Conservation (phyloP, 2,888 invertebrate species). For the Drosophila emarginata region DNA sequence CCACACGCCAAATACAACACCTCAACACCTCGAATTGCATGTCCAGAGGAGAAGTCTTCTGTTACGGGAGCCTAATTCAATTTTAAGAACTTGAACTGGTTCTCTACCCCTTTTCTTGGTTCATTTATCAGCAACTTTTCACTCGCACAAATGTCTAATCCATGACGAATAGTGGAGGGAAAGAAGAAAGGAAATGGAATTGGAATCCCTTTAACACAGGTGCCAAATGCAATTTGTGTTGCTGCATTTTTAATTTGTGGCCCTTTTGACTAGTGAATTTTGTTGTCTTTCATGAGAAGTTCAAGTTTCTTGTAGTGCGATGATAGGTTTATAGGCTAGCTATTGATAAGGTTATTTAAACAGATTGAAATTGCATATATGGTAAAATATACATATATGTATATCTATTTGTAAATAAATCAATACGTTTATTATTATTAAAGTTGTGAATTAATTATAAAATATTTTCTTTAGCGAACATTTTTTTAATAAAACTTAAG, state of each 20-base stretch:
- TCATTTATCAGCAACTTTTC: constrained; percentile 74
- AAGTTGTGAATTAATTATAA: too few relatives aligned
- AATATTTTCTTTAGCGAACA: too few relatives aligned
- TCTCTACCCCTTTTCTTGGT: constrained; percentile 24
- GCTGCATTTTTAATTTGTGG: constrained; percentile 74
- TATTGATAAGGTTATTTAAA: neutral
- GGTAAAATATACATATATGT: too few relatives aligned
- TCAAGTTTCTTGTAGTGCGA: constrained; percentile 53
- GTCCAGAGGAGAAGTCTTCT: constrained; percentile 41
- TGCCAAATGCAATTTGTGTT: constrained; percentile 76
- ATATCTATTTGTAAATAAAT: neutral
- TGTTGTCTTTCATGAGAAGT: constrained; percentile 51
- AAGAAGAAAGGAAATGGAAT: constrained; percentile 6
- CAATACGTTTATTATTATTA: neutral
- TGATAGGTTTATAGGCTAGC: constrained; percentile 3
- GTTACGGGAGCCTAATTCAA: constrained; percentile 69
- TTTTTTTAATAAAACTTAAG: too few relatives aligned
- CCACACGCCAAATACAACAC: constrained; percentile 51
- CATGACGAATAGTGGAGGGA: constrained; percentile 56
- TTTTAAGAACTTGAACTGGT: constrained; percentile 43
- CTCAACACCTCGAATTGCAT: constrained; percentile 50
- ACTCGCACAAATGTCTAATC: constrained; percentile 39
- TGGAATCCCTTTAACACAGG: constrained; percentile 45
- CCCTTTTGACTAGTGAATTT: constrained; percentile 31
- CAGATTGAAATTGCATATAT: too few relatives aligned